These are phyloP conservation scores for Sialis lutaria DNA, from an alignment of 2,888 invertebrate species.

Conservation along the genomic window DNA sequence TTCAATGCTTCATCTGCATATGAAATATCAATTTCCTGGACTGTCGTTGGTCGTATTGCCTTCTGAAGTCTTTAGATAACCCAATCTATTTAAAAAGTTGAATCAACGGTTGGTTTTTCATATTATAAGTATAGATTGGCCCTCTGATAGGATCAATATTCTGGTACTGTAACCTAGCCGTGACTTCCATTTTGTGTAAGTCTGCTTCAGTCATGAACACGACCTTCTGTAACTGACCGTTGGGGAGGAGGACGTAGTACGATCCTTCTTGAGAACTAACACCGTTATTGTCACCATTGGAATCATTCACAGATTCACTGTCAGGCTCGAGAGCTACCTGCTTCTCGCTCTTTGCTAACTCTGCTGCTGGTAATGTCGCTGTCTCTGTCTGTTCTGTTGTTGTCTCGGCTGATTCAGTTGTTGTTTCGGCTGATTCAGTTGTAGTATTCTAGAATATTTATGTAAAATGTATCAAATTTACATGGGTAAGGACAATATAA, in stretches of 20 bases:
- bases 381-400: conserved; percentile 21
- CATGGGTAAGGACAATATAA: no score
- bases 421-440: conserved; percentile 20
- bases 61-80: no score
- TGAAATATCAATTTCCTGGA: no score
- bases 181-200: conserved; percentile 40
- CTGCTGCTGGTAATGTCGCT: conserved; percentile 17
- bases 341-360: conserved; percentile 10
- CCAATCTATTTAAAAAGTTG: background rate
- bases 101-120: conserved; percentile 11
- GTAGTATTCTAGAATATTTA: conserved; percentile 8
- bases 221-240: conserved; percentile 41
- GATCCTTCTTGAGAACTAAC: conserved; percentile 29
- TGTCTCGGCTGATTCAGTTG: conserved; percentile 20
- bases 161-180: conserved; percentile 41
- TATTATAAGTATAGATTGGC: conserved; percentile 36
- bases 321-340: background rate
- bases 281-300: conserved; percentile 13
- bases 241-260: conserved; percentile 46
- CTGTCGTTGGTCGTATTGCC: no score
- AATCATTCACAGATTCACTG: conserved; percentile 5
- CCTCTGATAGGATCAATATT: conserved; percentile 43
- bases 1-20: no score
- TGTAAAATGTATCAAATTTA: no score
- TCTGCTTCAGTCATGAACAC: conserved; percentile 37